Conservation (phyloP, 2,113 vertebrate genomes). For the Rhinichthys klamathensis region DNA sequence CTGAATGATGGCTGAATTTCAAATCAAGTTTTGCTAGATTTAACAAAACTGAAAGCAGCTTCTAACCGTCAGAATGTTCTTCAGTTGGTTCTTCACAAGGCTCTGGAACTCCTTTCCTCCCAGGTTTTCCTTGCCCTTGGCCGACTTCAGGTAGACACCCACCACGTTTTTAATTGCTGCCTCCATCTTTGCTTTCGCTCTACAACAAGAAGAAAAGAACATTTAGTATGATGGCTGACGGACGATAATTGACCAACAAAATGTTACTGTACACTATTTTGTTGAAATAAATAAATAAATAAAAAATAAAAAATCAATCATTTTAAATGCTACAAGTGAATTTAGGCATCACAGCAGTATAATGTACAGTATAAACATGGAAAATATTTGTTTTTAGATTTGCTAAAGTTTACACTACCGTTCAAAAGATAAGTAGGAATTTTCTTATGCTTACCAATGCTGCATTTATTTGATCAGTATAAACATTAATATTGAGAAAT, state of each 20-base stretch:
- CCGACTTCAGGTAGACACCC: conserved; percentile 72
- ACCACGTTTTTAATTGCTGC: conserved; percentile 75
- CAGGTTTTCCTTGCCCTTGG: conserved; percentile 74
- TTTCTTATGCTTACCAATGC: neutral
- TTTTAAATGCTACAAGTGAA: neutral
- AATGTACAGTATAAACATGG: neutral
- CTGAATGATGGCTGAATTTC: neutral
- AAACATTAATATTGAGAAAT: too few species aligned
- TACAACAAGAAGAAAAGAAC: conserved; percentile 39
- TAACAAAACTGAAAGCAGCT: neutral
- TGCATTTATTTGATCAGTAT: too few species aligned
- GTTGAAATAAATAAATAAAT: neutral
- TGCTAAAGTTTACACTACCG: neutral
- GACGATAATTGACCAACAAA: neutral
- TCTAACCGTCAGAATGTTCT: conserved; percentile 77
- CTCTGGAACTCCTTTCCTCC: conserved; percentile 73
- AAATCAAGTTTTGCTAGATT: neutral
- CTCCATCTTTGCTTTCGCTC: conserved; percentile 73
- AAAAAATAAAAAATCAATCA: neutral
- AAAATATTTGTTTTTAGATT: neutral
- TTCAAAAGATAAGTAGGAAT: neutral
- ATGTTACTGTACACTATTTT: neutral
- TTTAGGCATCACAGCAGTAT: neutral
- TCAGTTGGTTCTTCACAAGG: conserved; percentile 74
- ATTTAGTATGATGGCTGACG: neutral